Base-by-base conservation (phyloP, 1,140 invertebrate species). In the Camponotus vicinus region DNA sequence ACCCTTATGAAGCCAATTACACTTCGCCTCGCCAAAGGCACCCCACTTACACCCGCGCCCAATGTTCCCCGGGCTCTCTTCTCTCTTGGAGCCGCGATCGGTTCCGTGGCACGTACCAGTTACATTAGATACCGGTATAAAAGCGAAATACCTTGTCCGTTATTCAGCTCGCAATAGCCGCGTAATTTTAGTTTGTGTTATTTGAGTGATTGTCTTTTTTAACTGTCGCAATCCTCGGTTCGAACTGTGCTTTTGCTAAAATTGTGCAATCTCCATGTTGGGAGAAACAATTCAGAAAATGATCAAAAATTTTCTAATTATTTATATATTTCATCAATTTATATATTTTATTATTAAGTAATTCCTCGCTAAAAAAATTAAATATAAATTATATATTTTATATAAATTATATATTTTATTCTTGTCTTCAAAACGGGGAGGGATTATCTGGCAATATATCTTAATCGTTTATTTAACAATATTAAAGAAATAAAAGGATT, bases 1-100 rank as follows among this genome's bases (percentile, higher is more conserved):
- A 90, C 92, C 91, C 93, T 93, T 93, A 93, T 92, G 92, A 93
- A 93, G 92, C 92, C 93, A 93, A 93, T 93, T 92, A 91, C 85
- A 90, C 89, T 89, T 89, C 75, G 88, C 79, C 86, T 92, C 86
- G 91, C 89, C 91, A 93, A 93, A 93, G 91, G 90, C 89, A 90
- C 88, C 91, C 87, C 91, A 90, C 92, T 93, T 92, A 88, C 78
- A 78, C 57, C 70, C 64, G 61, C 77, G 73, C 77, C 69, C 73
- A 69, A 80, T 76, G 40, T 61, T 89, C 71, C 88, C 88, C 86
- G 71, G 71, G 77, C 45, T 85, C 79, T 83, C 79, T 89, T 83
- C 59, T 85, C 79, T 73, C 79, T 89, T 71, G 70, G 66, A 61
- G 61, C 78, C 71, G 63, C 67, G 82, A 90, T 82, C 86, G 79